These are phyloP conservation scores for Agrotis exclamationis DNA, from an alignment of 2,888 invertebrate genomes.

Conservation along the genomic window DNA sequence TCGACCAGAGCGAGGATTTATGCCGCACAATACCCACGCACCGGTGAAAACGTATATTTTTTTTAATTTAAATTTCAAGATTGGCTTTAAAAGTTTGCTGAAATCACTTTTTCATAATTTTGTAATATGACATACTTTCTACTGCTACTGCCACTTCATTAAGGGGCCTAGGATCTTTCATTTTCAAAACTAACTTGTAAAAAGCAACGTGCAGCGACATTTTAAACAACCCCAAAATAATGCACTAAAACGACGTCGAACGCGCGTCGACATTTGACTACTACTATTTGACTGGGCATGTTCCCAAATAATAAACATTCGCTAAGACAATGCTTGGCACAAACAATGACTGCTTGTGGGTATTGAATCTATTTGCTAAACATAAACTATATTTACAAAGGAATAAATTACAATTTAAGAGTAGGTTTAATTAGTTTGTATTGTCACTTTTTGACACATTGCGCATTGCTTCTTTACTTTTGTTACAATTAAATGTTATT, in stretches of 20 bases:
- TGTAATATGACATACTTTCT: slow-evolving; percentile 62
- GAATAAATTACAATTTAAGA: slow-evolving; percentile 42
- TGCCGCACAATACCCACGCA: no score
- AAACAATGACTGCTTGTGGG: slow-evolving; percentile 49
- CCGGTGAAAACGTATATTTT: no score
- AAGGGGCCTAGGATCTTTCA: slow-evolving; percentile 56
- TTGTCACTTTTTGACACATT: no score
- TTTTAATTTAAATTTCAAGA: no score
- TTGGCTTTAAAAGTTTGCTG: neutral
- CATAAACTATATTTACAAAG: slow-evolving; percentile 52
- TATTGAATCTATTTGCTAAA: slow-evolving; percentile 44
- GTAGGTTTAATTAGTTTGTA: slow-evolving; percentile 18
- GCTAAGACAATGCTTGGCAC: slow-evolving; percentile 55
- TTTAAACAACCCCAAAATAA: slow-evolving; percentile 53
- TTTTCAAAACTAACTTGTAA: slow-evolving; percentile 65
- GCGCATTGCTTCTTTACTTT: no score
- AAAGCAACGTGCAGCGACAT: slow-evolving; percentile 72
- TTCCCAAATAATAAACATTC: slow-evolving; percentile 55
- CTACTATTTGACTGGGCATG: slow-evolving; percentile 19
- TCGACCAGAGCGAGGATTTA: no score
- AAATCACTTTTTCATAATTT: neutral
- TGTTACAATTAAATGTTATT: no score
- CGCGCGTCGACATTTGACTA: slow-evolving; percentile 45
- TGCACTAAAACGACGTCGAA: slow-evolving; percentile 35
- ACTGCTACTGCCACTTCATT: slow-evolving; percentile 46